These are phyloP conservation scores for Endomychus coccineus DNA, from an alignment of 2,888 invertebrate species.

Conservation along the genomic window DNA sequence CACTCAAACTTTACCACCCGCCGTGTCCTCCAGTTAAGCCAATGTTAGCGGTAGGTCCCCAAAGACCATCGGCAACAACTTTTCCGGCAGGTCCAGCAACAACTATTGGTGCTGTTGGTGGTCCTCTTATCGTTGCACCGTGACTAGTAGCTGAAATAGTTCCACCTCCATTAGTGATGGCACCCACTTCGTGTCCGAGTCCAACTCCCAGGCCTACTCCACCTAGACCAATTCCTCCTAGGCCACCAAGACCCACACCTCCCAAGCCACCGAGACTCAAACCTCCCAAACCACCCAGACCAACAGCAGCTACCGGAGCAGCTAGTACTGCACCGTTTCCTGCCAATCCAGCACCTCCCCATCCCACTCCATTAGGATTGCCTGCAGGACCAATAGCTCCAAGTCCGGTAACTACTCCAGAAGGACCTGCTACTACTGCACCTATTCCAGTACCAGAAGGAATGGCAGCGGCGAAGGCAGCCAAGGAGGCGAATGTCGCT, in stretches of 20 bases:
- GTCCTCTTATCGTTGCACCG: constrained; percentile 17
- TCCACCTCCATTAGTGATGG: constrained; percentile 17
- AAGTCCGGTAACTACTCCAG: constrained; percentile 23
- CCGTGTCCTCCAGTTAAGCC: constrained; percentile 15
- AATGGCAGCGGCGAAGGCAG: constrained; percentile 19
- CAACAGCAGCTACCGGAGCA: constrained; percentile 10
- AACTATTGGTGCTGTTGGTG: constrained; percentile 16
- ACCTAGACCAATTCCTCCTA: constrained; percentile 12
- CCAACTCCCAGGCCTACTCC: constrained; percentile 12
- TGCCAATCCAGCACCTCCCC: too few relatives aligned
- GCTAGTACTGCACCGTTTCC: constrained; percentile 12
- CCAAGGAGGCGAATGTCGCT: constrained; percentile 12
- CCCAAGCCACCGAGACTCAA: constrained; percentile 11
- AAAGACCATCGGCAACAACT: constrained; percentile 30
- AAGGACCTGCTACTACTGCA: constrained; percentile 17
- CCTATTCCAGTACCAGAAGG: constrained; percentile 21
- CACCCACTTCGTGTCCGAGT: constrained; percentile 19
- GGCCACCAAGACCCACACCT: constrained; percentile 15
- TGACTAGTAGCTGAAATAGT: constrained; percentile 13
- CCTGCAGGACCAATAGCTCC: constrained; percentile 22
- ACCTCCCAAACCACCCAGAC: constrained; percentile 13
- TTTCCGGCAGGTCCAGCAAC: constrained; percentile 22
- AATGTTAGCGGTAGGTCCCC: constrained; percentile 26
- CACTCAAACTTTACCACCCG: too few relatives aligned
- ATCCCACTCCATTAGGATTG: constrained; percentile 22